Conservation (phyloP, 2,888 invertebrate genomes). For the Hypomecis punctinalis region DNA sequence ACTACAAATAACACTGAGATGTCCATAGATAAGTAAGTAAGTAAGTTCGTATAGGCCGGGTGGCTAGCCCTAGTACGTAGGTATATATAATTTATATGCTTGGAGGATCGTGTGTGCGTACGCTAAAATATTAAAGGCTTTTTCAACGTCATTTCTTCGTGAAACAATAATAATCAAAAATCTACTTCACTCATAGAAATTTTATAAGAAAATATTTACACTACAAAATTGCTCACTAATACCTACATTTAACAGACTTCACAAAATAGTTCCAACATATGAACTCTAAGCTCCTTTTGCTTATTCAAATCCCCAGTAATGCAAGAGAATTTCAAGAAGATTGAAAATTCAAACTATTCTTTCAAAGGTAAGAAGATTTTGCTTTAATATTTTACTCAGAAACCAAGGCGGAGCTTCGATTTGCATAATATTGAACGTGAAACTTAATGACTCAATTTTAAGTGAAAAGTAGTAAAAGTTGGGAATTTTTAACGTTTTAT, state of each 20-base stretch:
- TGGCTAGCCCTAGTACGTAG: no score
- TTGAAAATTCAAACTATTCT: constrained; percentile 47
- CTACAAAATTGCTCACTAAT: not conserved
- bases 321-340: constrained; percentile 38
- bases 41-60: no score
- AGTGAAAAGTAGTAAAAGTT: constrained; percentile 37
- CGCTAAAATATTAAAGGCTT: no score
- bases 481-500: constrained; percentile 23
- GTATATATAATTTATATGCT: no score
- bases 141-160: no score
- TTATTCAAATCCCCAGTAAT: constrained; percentile 52
- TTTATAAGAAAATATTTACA: no score
- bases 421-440: constrained; percentile 68
- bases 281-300: constrained; percentile 34
- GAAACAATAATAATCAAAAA: no score
- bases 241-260: constrained; percentile 1
- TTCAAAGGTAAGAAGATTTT: constrained; percentile 60
- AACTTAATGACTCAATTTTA: constrained; percentile 40
- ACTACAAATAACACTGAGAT: no score
- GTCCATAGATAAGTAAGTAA: no score
- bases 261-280: constrained; percentile 21
- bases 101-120: no score
- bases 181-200: no score
- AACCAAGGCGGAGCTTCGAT: constrained; percentile 47
- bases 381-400: constrained; percentile 66